Percentiles rank a stretch among this genome's conserved stretches.
Evolutionary conservation across 2,797 vertebrate genomes (phyloP).

Genomic region (Onychomys leucogaster): DNA sequence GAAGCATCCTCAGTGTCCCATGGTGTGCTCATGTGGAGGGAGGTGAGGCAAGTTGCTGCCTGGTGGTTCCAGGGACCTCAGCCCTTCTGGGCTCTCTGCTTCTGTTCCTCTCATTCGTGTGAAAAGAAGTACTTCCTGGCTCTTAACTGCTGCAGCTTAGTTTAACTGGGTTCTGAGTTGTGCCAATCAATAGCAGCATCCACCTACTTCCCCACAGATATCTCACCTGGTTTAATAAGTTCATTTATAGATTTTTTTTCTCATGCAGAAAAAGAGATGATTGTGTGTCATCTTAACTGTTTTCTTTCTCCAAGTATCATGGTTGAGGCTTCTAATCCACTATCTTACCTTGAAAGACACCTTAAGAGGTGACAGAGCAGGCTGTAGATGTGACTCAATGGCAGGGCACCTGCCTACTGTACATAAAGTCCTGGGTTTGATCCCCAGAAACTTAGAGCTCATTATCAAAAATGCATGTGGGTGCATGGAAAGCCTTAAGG

Average conservation of each 20-base stretch:
- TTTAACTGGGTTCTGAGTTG: neutral
- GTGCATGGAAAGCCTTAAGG: neutral
- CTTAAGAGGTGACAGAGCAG: neutral
- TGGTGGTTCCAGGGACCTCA: neutral
- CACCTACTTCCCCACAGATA: neutral
- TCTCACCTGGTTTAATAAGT: neutral
- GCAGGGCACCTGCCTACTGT: neutral
- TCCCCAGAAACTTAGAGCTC: neutral
- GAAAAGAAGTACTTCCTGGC: neutral
- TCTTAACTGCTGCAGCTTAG: neutral
- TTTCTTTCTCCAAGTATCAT: neutral
- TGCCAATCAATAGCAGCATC: no score
- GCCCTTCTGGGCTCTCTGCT: neutral
- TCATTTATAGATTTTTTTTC: neutral
- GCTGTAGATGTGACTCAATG: neutral
- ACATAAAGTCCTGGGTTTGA: neutral
- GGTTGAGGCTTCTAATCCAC: neutral
- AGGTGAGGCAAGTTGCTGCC: neutral
- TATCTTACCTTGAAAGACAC: neutral
- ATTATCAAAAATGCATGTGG: neutral
- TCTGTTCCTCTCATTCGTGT: neutral
- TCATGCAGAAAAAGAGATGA: neutral
- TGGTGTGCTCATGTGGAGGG: neutral
- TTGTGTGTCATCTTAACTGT: neutral
- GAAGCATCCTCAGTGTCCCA: neutral